Evolutionary conservation across 2,113 vertebrate genomes (phyloP), one percentile per base, ranked within the genome.

Genomic region (Albula goreensis): DNA sequence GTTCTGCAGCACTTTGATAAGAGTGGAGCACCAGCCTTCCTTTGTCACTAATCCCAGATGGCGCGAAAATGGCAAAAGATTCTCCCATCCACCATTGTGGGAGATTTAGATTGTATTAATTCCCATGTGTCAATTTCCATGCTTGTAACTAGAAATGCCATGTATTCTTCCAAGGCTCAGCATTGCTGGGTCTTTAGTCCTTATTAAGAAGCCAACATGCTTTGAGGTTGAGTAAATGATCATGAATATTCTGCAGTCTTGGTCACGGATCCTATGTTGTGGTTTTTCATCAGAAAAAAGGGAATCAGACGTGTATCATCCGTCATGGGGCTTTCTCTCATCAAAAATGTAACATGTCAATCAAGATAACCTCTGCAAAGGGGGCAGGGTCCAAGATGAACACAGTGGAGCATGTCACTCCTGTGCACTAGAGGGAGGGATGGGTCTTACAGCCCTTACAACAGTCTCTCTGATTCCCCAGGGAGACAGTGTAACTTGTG

Each of bases 91-190:
- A 2, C 17, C 22, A 17, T 2, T 25, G 4, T 3, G 50, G 11
- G 53, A 80, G 78, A 80, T 80, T 81, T 81, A 81, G 63, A 15
- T n/a, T 2, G n/a, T 31, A 22, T 74, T 74, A 74, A 74, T 74
- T 74, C 70, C 70, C n/a, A n/a, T 74, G n/a, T 74, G 70, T 31
- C 17, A 74, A 22, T 22, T 74, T 74, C 70, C 70, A 31, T 8
- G 70, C 70, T n/a, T 74, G 19, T 74, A 22, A 31, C 70, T 25
- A n/a, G 70, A 74, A 74, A 31, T 31, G 70, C n/a, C 9, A 11
- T 9, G n/a, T 31, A n/a, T 74, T 10, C 70, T 22, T 25, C n/a
- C 5, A 22, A 31, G 70, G 22, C 19, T 74, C n/a, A 9, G n/a
- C 66, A 74, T 74, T 7, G n/a, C n/a, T 2, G 5, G 70, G 70